Base-by-base conservation (phyloP, 2,113 vertebrate species). In the Trichechus manatus region DNA sequence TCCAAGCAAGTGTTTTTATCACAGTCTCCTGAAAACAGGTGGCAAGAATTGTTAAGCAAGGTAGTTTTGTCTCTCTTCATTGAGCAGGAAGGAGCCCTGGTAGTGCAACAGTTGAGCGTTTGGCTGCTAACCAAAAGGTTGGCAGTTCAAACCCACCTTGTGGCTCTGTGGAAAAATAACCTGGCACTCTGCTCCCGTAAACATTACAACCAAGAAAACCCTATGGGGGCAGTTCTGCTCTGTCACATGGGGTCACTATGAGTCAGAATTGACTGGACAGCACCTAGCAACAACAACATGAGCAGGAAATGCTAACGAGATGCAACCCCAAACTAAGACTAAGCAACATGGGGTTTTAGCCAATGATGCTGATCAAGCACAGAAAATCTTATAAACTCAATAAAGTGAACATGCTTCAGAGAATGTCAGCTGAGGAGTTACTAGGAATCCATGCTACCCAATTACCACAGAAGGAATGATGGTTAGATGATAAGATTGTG, bases 1-100 rank as follows among this genome's bases (percentile, higher is more conserved):
- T 70, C 7, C 39, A 87, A 22, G 27, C 39, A 17, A 7, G n/a
- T 20, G 17, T 68, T 91, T 96, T 96, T 89, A 83, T 47, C 75
- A 81, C 25, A 9, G 63, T 94, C 95, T 68, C 61, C 75, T 75
- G 36, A 74, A 27, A 93, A 86, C 1, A 7, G 15, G 15, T 23
- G 50, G 56, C 42, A 95, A 61, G 66, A 86, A 81, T 95, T 39
- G 64, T 68, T 75, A 79, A 82, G 39, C 27, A 42, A 89, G 36
- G 5, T 90, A 68, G 66, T 78, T 96, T 80, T 72, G 42, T 82
- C 70, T 59, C 64, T 86, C 56, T 39, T 59, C 20, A 36, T 47
- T 44, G 36, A 75, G 22, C 42, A 64, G 61, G 1, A 77, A 64
- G 10, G 63, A 64, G 63, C 19, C 59, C 22, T 61, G 59, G 53